These are phyloP conservation scores for Hystrix brachyura DNA, from an alignment of 2,113 vertebrate genomes.

Conservation along the genomic window DNA sequence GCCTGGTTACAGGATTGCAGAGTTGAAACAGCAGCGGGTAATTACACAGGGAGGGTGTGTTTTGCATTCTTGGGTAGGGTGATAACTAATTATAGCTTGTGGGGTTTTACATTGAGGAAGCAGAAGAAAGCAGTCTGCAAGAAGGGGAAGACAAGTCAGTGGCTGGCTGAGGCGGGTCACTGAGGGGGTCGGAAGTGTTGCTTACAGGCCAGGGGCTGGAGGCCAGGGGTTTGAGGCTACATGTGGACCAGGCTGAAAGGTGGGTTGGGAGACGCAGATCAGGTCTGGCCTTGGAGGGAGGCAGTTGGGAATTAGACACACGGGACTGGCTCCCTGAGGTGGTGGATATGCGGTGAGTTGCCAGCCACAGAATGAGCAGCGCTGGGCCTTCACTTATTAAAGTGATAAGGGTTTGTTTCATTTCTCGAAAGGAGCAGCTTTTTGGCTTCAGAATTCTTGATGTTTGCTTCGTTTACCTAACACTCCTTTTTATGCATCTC, in stretches of 20 bases:
- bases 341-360: accelerated
- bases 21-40: not conserved
- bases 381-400: not conserved
- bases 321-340: not conserved
- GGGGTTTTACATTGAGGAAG: not conserved
- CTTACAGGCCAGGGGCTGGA: accelerated
- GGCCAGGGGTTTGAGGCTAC: not conserved
- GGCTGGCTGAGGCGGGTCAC: accelerated
- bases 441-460: not conserved
- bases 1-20: not conserved
- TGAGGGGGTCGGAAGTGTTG: not conserved
- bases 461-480: not conserved
- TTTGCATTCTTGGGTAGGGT: not conserved
- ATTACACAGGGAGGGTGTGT: not conserved
- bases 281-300: not conserved
- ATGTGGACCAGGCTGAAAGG: not conserved
- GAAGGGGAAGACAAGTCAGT: not conserved
- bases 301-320: not conserved
- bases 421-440: not conserved
- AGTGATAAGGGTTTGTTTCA: not conserved
- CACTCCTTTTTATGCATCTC: not conserved
- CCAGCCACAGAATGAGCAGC: not conserved
- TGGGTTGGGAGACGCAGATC: not conserved
- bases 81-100: not conserved
- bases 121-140: not conserved